A percentile compares a stretch with the other conserved stretches of the same genome.
These are phyloP conservation scores for Archips crataeganus DNA, from an alignment of 2,888 invertebrate genomes.

Conservation along the genomic window DNA sequence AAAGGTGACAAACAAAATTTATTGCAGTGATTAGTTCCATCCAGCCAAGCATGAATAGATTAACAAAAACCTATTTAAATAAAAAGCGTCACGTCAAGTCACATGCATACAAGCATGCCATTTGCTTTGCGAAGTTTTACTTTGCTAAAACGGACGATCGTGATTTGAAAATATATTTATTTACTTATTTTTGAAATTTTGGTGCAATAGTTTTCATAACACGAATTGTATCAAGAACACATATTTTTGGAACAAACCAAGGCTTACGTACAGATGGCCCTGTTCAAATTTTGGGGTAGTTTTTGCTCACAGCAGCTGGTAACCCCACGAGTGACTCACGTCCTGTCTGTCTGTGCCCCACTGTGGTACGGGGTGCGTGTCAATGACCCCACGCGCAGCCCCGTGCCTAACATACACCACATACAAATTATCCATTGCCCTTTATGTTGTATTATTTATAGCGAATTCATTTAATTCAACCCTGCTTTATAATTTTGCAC, in stretches of 20 bases:
- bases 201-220: not conserved
- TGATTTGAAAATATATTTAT: not conserved
- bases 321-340: constrained; percentile 83
- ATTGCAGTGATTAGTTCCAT: constrained; percentile 44
- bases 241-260: constrained; percentile 18
- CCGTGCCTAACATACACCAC: constrained; percentile 71
- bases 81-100: constrained; percentile 46
- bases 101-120: constrained; percentile 57
- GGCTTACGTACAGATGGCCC: constrained; percentile 45
- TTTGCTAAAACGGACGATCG: not conserved
- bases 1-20: constrained; percentile 38
- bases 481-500: constrained; percentile 64
- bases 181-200: not conserved
- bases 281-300: constrained; percentile 71
- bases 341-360: constrained; percentile 78
- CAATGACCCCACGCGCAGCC: constrained; percentile 83
- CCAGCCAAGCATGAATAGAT: constrained; percentile 51
- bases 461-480: constrained; percentile 65
- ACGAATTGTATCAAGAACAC: not conserved
- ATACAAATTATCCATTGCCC: constrained; percentile 78
- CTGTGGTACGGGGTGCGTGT: constrained; percentile 82
- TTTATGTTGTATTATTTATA: constrained; percentile 79
- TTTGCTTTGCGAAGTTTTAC: constrained; percentile 12
- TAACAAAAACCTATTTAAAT: constrained; percentile 53
- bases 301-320: constrained; percentile 83